Evolutionary conservation across 1,140 invertebrate species (phyloP), one percentile per base, ranked within the genome.

Genomic region (Drosophila teissieri): DNA sequence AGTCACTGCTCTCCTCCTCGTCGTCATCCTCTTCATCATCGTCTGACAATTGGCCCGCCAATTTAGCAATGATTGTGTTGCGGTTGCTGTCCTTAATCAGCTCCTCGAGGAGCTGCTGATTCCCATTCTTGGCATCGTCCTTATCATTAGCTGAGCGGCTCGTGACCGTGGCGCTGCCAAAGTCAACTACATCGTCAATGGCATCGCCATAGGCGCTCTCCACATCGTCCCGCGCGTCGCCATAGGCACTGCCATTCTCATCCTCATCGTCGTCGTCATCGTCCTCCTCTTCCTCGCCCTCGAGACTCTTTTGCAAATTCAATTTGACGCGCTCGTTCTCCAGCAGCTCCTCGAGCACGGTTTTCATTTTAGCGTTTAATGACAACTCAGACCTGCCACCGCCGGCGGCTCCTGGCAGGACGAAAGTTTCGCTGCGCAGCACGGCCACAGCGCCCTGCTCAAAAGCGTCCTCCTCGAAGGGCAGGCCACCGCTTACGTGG

Each of bases 321-420:
- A 92, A 92, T 91, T 92, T 92, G 46, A 92, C 92, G 55, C 92
- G 83, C 54, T 92, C 88, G 75, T 92, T 92, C 58, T 92, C 90
- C 48, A 92, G 73, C 49, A 92, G 73, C 67, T 92, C 92, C 75
- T 92, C 85, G 31, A 92, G 89, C 48, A 92, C 92, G 80, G 92
- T 92, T 75, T 92, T 92, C 92, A 92, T 92, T 91, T 92, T 92
- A 54, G 92, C 92, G 80, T 92, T 92, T 77, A 92, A 80, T 58
- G 92, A 92, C 57, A 92, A 73, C 74, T 92, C 92, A 55, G 84
- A 57, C 75, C 67, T 79, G 36, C 77, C 61, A 46, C 52, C 42
- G 51, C 37, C 55, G 10, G 44, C 56, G 44, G 40, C 57, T 10
- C 34, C 34, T 24, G 86, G 83, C 52, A 91, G 55, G 17, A 91